phyloP scores from a whole-genome alignment of 1,140 invertebrate genomes.

The Coelopa frigida region DNA sequence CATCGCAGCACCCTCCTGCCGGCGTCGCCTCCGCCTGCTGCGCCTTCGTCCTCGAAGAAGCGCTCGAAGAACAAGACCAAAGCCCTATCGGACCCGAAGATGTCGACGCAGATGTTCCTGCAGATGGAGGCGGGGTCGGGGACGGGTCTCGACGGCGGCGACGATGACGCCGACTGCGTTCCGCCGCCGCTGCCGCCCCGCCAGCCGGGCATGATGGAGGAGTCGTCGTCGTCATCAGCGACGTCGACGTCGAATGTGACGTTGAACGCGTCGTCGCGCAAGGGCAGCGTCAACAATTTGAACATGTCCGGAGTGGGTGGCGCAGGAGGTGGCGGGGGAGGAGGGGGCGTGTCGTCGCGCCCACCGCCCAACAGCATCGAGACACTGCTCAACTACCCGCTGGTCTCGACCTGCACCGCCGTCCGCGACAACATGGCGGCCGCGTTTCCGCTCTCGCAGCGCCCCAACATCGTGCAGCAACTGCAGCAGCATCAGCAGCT shows the following conservation, averaged over 20 bases:
- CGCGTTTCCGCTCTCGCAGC: conserved; percentile 45
- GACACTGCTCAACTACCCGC: conserved; percentile 42
- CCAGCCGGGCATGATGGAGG: conserved; percentile 35
- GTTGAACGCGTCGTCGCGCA: background rate
- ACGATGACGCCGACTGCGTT: conserved; percentile 24
- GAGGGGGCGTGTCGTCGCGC: conserved; percentile 1
- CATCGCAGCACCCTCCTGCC: background rate
- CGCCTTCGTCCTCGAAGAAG: conserved; percentile 24
- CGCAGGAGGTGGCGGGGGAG: too few relatives aligned
- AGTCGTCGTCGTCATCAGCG: conserved; percentile 22
- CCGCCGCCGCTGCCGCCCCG: conserved; percentile 42
- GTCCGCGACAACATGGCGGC: conserved; percentile 42
- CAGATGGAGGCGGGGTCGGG: conserved; percentile 33
- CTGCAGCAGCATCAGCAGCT: conserved; percentile 43
- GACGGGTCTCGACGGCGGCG: conserved; percentile 6
- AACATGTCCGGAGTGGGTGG: conserved; percentile 11
- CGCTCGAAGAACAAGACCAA: conserved; percentile 40
- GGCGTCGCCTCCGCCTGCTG: conserved; percentile 7
- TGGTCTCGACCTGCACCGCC: conserved; percentile 41
- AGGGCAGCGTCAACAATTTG: conserved; percentile 34
- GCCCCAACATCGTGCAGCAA: conserved; percentile 51
- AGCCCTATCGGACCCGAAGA: conserved; percentile 44
- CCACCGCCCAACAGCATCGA: conserved; percentile 43
- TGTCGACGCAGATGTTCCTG: conserved; percentile 44
- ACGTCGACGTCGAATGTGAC: background rate